Base-by-base conservation (phyloP, 2,888 invertebrate genomes). In the Melanchra persicariae region DNA sequence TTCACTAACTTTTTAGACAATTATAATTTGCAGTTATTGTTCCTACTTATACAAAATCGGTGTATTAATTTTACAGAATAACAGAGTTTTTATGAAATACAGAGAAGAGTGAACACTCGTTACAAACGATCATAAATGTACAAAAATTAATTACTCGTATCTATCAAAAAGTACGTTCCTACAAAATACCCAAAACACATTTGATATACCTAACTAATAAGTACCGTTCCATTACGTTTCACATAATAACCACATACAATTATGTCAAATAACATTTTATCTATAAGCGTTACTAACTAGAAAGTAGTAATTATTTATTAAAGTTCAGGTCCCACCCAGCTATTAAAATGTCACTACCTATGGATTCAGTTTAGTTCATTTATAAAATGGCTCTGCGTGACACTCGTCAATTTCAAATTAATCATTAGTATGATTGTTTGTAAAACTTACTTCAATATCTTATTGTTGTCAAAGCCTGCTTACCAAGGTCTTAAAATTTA, bases 331-430 rank as follows among this genome's bases (percentile, higher is more conserved):
- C 52, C 47, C 59, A 30, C 68, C 81, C 73, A 1, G 34, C 47
- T 59, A 71, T 75, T 71, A 70, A 70, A 68, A 59, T 52, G 26
- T 61, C 43, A 54, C 54, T 74, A 76, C 70, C 76, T 74, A 5
- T 10, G 64, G 61, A 61, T 59, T 58, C 58, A 78, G 5, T 75
- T n/a, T 55, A 34, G 19, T 49, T 69, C 37, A 62, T 65, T 77
- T 63, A 49, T 37, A 22, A 54, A 74, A 65, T 61, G 49, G 74
- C 34, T 15, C 19, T 0, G 85, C 84, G 84, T 84, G 84, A 73
- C 65, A 54, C 9, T 58, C 47, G 64, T 63, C 81, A 66, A 65
- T 81, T 82, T 74, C 49, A 30, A 66, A 80, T 80, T 71, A 70
- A 60, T 75, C 51, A 80, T 80, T 55, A 63, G 15, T 76, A 54